Base-by-base conservation (phyloP, 2,888 invertebrate species). In the Aleiodes testaceus region DNA sequence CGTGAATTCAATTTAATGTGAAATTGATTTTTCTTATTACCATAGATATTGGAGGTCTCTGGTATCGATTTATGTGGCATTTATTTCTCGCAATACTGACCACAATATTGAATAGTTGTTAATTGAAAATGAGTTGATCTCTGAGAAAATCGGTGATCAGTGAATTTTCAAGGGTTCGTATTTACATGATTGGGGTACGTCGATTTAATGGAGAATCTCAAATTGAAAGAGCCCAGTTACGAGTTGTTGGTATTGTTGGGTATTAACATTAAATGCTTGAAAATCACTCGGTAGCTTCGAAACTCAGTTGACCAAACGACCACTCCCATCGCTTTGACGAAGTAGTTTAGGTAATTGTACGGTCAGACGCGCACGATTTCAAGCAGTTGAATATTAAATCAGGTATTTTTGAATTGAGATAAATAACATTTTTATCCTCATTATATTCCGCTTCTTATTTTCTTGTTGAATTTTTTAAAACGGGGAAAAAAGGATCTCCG, bases 231-330 rank as follows among this genome's bases (percentile, higher is more conserved):
- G 3, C 12, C 26, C 26, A 22, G 26, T 53, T 26, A 16, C 16
- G 44, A 44, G 20, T 61, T 44, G 18, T 53, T 5, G 18, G 14
- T 30, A 61, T 61, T 61, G 44, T 42, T 42, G 61, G 18, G 26
- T 22, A 53, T 20, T 53, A 53, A 53, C 53, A 22, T 61, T 42
- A 42, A 61, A 18, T 11, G 9, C 61, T 16, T 20, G 42, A 20
- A 20, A 53, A 26, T 20, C 12, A 44, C 63, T 12, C 14, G 26
- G 45, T 45, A 36, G 22, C 44, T 63, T 63, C 9, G 16, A 42
- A 63, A 44, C 45, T 47, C 45, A 22, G 45, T 63, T 63, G 63
- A 63, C 63, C 63, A 18, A 63, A 63, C 12, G 9, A 59, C 59
- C 55, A 42, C 63, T 45, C 45, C 22, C 45, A 22, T 12, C n/a